Base-by-base conservation (phyloP, 2,888 invertebrate genomes). In the Nephrotoma guestfalica region DNA sequence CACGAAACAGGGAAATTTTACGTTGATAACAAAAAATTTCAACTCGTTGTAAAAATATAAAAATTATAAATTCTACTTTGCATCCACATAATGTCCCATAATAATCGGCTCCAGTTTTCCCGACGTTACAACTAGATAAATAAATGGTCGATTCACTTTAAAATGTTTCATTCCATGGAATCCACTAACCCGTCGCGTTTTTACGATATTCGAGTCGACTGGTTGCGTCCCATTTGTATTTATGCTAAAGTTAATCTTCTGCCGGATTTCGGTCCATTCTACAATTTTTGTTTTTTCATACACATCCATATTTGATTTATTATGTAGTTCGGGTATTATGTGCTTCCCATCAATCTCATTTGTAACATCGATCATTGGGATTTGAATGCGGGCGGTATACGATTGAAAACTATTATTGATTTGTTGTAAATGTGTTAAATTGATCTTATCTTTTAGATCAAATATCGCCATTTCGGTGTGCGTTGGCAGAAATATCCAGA, bases 121-220 rank as follows among this genome's bases (percentile, higher is more conserved):
- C 4, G 45, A 7, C 11, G 85, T 85, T 11, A 85, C 9, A 2
- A 85, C 43, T 11, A 85, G 0, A 85, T 85, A 85, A 6, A 85
- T 43, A 45, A 85, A 85, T 45, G 85, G 85, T 85, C 85, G n/a
- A 85, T 85, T 85, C 7, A 85, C 85, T 18, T 85, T 85, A 18
- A 85, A 85, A 85, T n/a, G 6, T 5, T 57, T 57, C 51, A 57
- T 57, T n/a, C 51, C 51, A 57, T 57, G 51, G 3, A 18, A 57
- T 15, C 51, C 51, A 15, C 15, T 57, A 6, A 15, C 2, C 2
- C 51, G 15, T 57, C 51, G n/a, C n/a, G 51, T 57, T 57, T 71
- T 71, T 30, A 71, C 30, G 7, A 71, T 3, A 71, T 9, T 30
- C 30, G 71, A 18, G 71, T 30, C 4, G 4, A 45, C n/a, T 9